Conservation (phyloP, 1,140 invertebrate species). For the Drosophila aff. region DNA sequence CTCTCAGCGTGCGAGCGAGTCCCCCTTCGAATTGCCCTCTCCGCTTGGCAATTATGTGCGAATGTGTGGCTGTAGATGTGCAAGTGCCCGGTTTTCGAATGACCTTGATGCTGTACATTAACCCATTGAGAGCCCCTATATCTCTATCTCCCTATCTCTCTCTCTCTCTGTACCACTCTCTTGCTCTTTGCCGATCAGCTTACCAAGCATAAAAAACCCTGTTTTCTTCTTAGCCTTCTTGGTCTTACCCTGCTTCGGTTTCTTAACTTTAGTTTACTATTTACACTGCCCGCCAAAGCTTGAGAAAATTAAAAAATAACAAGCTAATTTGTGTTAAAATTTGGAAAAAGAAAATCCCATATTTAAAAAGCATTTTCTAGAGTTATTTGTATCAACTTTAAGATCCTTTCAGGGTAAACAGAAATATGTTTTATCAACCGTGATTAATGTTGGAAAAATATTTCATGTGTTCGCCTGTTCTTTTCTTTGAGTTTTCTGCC, state of each 20-base stretch:
- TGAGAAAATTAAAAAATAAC: too few species aligned
- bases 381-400: too few species aligned
- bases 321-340: neutral
- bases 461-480: constrained; percentile 28
- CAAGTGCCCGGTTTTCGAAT: constrained; percentile 57
- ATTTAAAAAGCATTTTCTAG: too few species aligned
- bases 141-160: constrained; percentile 5
- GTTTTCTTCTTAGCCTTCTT: constrained; percentile 16
- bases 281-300: constrained; percentile 38
- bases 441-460: constrained; percentile 22
- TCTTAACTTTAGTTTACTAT: constrained; percentile 9
- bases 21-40: constrained; percentile 1
- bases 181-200: constrained; percentile 47
- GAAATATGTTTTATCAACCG: neutral
- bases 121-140: constrained; percentile 70
- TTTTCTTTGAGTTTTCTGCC: constrained; percentile 37
- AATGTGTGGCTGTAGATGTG: constrained; percentile 25
- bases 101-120: constrained; percentile 82
- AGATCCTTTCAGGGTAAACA: neutral
- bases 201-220: constrained; percentile 28
- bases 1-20: neutral
- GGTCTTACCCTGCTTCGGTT: constrained; percentile 4
- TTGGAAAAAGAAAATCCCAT: neutral
- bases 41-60: constrained; percentile 28
- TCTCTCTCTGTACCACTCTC: constrained; percentile 9